These are phyloP conservation scores for Sturnira hondurensis DNA, from an alignment of 2,113 vertebrate species.

Conservation along the genomic window DNA sequence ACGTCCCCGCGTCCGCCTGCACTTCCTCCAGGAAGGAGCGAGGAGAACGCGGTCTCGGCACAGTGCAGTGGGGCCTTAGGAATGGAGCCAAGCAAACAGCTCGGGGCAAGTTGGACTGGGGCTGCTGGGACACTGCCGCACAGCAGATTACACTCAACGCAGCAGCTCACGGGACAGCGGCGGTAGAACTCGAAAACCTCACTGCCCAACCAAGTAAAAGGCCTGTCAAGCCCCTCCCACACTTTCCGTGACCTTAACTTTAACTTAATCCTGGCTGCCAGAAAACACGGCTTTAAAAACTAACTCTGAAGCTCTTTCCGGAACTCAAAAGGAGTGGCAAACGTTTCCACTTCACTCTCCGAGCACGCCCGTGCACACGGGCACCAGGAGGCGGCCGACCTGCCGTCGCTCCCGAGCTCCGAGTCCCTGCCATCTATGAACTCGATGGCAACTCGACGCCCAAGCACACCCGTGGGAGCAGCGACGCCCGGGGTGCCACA, in stretches of 20 bases:
- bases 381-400: not conserved
- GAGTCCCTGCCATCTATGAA: accelerated
- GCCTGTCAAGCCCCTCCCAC: too few species aligned
- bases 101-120: too few species aligned
- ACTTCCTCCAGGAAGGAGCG: accelerated
- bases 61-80: accelerated
- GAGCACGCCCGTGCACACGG: too few species aligned
- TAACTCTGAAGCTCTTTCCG: not conserved
- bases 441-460: not conserved
- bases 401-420: not conserved
- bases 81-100: not conserved
- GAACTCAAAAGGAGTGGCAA: not conserved
- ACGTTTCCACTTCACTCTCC: accelerated
- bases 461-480: not conserved
- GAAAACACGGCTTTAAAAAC: not conserved
- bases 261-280: not conserved
- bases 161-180: too few species aligned
- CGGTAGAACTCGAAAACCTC: too few species aligned
- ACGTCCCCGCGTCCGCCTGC: accelerated
- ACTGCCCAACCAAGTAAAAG: too few species aligned
- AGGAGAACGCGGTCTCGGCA: accelerated
- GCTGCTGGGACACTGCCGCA: not conserved
- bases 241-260: not conserved
- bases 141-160: not conserved
- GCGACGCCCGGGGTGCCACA: accelerated